These are phyloP conservation scores for Gallinago media DNA, from an alignment of 2,113 vertebrate genomes.

Conservation along the genomic window DNA sequence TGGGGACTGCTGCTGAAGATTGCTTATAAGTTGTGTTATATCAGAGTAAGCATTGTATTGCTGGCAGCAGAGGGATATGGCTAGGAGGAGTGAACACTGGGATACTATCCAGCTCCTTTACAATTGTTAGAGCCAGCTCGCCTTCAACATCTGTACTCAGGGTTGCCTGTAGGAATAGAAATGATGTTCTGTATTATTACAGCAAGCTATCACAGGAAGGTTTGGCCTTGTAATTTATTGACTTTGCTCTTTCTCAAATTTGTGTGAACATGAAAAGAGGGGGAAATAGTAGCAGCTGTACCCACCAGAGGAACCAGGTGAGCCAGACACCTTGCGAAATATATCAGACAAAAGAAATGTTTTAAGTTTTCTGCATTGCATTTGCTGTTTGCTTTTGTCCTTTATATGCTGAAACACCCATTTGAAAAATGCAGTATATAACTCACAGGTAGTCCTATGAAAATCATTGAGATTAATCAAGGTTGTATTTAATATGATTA, in stretches of 20 bases:
- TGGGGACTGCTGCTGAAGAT: background rate
- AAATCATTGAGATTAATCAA: background rate
- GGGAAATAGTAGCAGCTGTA: background rate
- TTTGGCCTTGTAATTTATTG: background rate
- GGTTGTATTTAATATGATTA: background rate
- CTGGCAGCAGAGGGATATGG: background rate
- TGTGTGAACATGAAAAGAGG: background rate
- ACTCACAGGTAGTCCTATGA: background rate
- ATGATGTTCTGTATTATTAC: background rate
- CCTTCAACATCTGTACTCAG: constrained; percentile 30
- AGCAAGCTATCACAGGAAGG: background rate
- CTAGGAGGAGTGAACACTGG: background rate
- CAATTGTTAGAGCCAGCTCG: background rate
- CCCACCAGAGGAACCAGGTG: background rate
- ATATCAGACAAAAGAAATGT: background rate
- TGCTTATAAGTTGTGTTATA: background rate
- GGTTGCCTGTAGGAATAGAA: background rate
- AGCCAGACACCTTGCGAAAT: background rate
- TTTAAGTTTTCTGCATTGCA: background rate
- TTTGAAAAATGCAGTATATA: background rate
- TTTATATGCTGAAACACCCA: background rate
- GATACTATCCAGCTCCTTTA: background rate
- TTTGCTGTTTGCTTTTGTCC: accelerated
- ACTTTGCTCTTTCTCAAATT: background rate
- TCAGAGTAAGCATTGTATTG: background rate